Conservation (phyloP, 2,888 invertebrate species). For the Clitarchus hookeri region DNA sequence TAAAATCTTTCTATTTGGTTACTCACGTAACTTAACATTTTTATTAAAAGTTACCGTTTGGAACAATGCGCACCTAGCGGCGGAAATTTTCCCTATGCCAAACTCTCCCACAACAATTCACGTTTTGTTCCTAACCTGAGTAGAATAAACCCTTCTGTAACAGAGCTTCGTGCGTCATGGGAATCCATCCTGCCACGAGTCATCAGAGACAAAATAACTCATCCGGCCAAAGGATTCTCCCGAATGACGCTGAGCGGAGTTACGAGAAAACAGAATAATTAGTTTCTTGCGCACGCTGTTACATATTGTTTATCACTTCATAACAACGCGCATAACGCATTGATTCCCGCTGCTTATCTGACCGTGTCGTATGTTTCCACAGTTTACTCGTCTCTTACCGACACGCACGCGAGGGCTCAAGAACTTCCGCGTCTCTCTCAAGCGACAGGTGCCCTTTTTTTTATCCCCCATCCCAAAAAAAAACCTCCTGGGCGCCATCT, state of each 20-base stretch:
- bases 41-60: no score
- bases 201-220: neutral
- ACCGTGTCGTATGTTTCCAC: neutral
- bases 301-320: no score
- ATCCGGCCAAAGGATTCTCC: neutral
- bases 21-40: no score
- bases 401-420: neutral
- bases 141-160: no score
- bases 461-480: neutral
- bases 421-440: no score
- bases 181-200: neutral
- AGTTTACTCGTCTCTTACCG: neutral
- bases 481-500: neutral
- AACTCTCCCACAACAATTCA: no score
- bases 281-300: neutral
- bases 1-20: no score
- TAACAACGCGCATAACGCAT: neutral
- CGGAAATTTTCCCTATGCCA: no score
- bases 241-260: neutral
- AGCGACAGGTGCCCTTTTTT: neutral
- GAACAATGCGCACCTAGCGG: no score
- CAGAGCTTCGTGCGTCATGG: no score
- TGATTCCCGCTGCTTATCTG: neutral
- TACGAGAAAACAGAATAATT: neutral
- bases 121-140: no score